These are phyloP conservation scores for Aphelocoma coerulescens DNA, from an alignment of 2,113 vertebrate species.

Conservation along the genomic window DNA sequence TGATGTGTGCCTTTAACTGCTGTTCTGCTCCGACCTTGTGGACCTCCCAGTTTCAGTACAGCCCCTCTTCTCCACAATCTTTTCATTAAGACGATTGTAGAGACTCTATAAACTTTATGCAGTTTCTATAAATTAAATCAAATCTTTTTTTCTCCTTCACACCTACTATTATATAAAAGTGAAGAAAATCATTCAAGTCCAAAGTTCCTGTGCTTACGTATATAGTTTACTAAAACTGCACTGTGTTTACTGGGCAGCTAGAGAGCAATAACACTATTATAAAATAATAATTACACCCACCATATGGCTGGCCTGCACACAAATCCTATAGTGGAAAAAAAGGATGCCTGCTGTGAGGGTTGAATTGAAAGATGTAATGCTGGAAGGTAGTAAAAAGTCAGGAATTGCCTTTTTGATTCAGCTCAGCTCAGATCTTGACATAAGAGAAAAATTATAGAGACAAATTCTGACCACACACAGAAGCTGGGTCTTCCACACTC, in stretches of 20 bases:
- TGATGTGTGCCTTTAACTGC: background rate
- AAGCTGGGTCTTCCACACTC: background rate
- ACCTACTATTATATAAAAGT: conserved; percentile 64
- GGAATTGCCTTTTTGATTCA: background rate
- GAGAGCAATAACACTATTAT: conserved; percentile 54
- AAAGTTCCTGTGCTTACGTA: conserved; percentile 6
- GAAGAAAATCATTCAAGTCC: conserved; percentile 47
- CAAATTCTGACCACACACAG: background rate
- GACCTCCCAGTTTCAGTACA: background rate
- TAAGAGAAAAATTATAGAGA: background rate
- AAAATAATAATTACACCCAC: conserved; percentile 55
- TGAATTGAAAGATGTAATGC: background rate
- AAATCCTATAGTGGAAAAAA: background rate
- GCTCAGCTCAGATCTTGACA: background rate
- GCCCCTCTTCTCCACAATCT: background rate
- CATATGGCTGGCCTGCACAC: conserved; percentile 30
- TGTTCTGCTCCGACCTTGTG: background rate
- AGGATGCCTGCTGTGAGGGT: background rate
- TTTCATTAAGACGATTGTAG: background rate
- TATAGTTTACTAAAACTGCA: conserved; percentile 36
- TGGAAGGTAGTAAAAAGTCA: background rate
- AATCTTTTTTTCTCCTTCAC: conserved; percentile 58
- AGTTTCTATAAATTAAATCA: conserved; percentile 66
- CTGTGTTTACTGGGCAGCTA: conserved; percentile 52
- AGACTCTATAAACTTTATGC: conserved; percentile 74